Conservation (phyloP, 2,797 vertebrate species). For the Picus viridis region DNA sequence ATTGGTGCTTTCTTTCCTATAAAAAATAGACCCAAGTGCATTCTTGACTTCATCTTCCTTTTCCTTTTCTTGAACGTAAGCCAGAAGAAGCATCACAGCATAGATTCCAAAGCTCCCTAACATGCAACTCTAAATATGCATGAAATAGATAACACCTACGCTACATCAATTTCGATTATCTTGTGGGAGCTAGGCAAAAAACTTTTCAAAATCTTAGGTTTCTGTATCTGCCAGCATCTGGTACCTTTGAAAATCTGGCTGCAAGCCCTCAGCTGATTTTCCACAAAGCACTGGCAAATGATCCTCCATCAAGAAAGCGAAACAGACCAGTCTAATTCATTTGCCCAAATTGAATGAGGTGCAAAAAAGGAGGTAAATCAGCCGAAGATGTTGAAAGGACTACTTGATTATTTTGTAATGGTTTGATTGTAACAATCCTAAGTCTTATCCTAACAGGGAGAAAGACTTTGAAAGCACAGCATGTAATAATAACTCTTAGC, state of each 20-base stretch:
- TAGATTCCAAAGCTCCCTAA: background rate
- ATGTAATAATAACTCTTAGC: slow-evolving; percentile 26
- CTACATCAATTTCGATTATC: background rate
- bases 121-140: background rate
- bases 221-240: background rate
- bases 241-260: slow-evolving; percentile 15
- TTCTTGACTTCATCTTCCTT: background rate
- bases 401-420: slow-evolving; percentile 7
- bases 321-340: slow-evolving; percentile 10
- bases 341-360: slow-evolving; percentile 1
- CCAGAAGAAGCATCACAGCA: background rate
- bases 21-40: background rate
- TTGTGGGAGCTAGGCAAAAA: background rate
- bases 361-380: slow-evolving; percentile 36
- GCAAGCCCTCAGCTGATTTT: background rate
- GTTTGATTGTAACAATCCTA: slow-evolving; percentile 3
- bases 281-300: slow-evolving; percentile 7
- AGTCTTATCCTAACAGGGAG: slow-evolving; percentile 7
- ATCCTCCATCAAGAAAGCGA: slow-evolving; percentile 11
- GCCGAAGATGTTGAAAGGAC: slow-evolving; percentile 1
- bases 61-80: background rate
- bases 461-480: slow-evolving; percentile 12
- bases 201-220: background rate
- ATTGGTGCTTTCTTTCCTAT: background rate
- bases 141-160: background rate